Evolutionary conservation across 2,797 vertebrate species (phyloP).

Genomic region (Rallus crepitans): DNA sequence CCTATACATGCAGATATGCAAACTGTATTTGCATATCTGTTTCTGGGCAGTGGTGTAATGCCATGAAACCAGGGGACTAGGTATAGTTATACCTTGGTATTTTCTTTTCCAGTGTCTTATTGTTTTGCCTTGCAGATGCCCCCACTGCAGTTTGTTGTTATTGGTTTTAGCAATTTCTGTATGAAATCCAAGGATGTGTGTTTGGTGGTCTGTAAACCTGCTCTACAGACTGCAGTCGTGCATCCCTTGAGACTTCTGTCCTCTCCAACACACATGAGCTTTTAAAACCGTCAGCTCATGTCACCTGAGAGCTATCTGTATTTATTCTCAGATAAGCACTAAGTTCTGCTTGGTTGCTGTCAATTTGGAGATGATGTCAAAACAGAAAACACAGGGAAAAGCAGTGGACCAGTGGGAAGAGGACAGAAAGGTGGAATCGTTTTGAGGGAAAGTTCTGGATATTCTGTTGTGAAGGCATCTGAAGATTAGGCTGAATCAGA

Average conservation of each 20-base stretch:
- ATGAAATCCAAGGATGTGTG: background rate
- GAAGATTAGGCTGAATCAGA: background rate
- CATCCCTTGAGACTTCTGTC: background rate
- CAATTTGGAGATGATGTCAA: background rate
- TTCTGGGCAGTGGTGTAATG: background rate
- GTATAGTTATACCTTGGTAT: background rate
- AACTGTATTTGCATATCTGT: background rate
- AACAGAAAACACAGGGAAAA: background rate
- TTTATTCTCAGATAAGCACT: background rate
- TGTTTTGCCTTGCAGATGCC: background rate
- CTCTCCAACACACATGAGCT: background rate
- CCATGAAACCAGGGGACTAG: accelerated
- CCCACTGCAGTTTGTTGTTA: background rate
- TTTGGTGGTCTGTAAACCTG: background rate
- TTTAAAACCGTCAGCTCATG: background rate
- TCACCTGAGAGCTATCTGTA: background rate
- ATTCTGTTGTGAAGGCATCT: background rate
- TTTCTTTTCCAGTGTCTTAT: background rate
- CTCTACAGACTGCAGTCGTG: background rate
- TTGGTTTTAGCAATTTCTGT: background rate
- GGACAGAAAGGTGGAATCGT: background rate
- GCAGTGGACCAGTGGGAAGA: background rate
- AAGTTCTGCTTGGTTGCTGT: background rate
- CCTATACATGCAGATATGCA: no score
- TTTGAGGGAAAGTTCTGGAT: background rate